A percentile compares a stretch with the other conserved stretches of the same genome.
Evolutionary conservation across 2,113 vertebrate genomes (phyloP).

Genomic region (Aptenodytes forsteri): DNA sequence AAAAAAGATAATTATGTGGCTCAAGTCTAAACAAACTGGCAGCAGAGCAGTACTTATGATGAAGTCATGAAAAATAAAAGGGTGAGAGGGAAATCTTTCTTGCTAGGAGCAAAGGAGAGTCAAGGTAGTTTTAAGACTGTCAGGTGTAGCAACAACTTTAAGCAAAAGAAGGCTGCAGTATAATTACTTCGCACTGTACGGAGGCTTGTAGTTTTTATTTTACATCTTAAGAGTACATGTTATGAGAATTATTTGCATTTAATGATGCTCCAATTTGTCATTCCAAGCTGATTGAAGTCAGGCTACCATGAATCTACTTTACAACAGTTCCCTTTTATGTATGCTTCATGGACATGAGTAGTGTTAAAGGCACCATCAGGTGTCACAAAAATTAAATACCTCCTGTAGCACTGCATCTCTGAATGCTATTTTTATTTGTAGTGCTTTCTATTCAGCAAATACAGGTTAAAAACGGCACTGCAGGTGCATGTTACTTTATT

Average conservation of each 20-base stretch:
- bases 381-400: slow-evolving; percentile 24
- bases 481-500: neutral
- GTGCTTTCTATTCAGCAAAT: neutral
- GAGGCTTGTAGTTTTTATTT: neutral
- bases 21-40: neutral
- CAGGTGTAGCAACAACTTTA: neutral
- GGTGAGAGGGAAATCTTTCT: neutral
- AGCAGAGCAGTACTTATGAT: neutral
- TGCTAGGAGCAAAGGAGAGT: neutral
- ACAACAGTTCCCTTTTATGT: neutral
- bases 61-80: neutral
- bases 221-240: neutral
- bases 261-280: neutral
- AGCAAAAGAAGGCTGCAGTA: neutral
- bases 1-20: neutral
- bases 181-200: neutral
- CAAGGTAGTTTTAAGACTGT: neutral
- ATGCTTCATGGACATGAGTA: neutral
- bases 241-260: slow-evolving; percentile 10
- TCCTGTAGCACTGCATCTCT: neutral
- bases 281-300: slow-evolving; percentile 8
- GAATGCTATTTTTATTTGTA: slow-evolving; percentile 11
- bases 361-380: neutral
- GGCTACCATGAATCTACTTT: neutral
- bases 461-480: neutral